Percentiles rank a stretch among this genome's conserved stretches.
Evolutionary conservation across 2,797 vertebrate species (phyloP).

Genomic region (Sylvilagus floridanus): DNA sequence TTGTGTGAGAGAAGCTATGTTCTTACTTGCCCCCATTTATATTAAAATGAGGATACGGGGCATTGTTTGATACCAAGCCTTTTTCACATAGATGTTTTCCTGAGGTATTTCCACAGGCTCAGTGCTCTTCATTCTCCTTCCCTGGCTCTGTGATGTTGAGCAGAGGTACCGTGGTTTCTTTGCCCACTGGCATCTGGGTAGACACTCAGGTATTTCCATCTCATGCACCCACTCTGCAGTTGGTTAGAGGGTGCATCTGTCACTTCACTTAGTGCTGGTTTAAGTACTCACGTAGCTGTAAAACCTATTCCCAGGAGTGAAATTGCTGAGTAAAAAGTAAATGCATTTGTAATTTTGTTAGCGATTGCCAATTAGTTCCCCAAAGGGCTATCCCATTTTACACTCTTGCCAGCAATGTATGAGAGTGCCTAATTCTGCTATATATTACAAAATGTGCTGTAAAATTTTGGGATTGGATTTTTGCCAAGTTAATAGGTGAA

Average conservation of each 20-base stretch:
- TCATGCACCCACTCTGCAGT: background rate
- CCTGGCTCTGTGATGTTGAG: background rate
- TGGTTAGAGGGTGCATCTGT: background rate
- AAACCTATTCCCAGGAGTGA: constrained; percentile 37
- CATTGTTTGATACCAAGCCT: background rate
- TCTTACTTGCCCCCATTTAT: background rate
- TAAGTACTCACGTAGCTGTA: background rate
- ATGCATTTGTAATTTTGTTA: constrained; percentile 58
- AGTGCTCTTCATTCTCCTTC: background rate
- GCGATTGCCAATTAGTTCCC: background rate
- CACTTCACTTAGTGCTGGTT: constrained; percentile 35
- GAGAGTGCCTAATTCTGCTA: background rate
- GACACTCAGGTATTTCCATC: background rate
- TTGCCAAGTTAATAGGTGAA: constrained; percentile 51
- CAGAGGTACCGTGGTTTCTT: background rate
- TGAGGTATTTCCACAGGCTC: background rate
- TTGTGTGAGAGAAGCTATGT: background rate
- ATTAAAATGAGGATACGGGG: background rate
- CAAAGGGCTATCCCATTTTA: constrained; percentile 9
- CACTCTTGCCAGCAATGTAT: background rate
- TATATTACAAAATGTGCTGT: constrained; percentile 21
- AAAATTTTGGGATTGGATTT: constrained; percentile 55
- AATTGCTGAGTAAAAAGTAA: constrained; percentile 41
- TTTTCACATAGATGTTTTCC: constrained; percentile 1
- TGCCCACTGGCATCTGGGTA: background rate